phyloP scores from a whole-genome alignment of 1,140 invertebrate genomes.

The Dinoponera quadriceps region DNA sequence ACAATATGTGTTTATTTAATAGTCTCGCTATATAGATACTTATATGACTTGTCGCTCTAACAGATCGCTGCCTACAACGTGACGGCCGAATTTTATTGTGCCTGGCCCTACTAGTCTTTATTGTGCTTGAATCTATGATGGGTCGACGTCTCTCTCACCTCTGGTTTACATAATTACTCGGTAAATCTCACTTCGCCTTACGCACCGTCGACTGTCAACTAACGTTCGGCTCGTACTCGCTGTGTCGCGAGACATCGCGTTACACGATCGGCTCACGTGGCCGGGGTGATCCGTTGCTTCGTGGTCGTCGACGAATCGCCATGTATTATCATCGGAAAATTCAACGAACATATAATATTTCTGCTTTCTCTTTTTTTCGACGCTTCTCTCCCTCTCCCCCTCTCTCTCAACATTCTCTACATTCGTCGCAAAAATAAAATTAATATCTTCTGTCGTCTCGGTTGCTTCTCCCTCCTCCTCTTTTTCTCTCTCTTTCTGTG shows the following conservation, averaged over 20 bases:
- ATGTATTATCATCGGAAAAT: neutral
- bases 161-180: constrained; percentile 73
- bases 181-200: constrained; percentile 40
- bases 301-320: constrained; percentile 35
- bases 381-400: too few species aligned
- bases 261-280: constrained; percentile 62
- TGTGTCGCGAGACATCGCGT: constrained; percentile 64
- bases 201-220: constrained; percentile 57
- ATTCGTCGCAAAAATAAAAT: constrained; percentile 23
- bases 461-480: too few species aligned
- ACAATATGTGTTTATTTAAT: constrained; percentile 86
- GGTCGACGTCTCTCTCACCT: constrained; percentile 78
- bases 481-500: too few species aligned
- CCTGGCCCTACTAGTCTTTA: constrained; percentile 85
- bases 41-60: constrained; percentile 84
- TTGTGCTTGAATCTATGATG: constrained; percentile 85
- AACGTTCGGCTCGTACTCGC: constrained; percentile 62
- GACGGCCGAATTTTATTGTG: constrained; percentile 86
- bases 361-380: neutral
- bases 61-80: constrained; percentile 85
- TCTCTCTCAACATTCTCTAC: neutral
- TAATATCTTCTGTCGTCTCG: neutral
- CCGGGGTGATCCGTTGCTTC: constrained; percentile 62
- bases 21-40: constrained; percentile 84
- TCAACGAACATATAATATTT: neutral